These are phyloP conservation scores for Ellobius talpinus DNA, from an alignment of 2,113 vertebrate genomes.

Conservation along the genomic window DNA sequence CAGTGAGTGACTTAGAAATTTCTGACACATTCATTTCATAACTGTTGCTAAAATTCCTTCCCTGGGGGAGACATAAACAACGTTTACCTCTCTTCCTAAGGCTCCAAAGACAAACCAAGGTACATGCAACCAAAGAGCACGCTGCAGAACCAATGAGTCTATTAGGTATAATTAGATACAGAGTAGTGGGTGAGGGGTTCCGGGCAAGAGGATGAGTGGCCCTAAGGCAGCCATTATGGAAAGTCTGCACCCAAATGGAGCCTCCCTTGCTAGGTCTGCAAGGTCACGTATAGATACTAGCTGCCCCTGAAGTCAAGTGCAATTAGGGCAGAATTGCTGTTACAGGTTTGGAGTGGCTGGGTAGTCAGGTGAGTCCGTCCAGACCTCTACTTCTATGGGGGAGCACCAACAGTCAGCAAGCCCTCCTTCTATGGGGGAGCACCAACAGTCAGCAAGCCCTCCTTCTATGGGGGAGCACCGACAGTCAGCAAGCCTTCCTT, in stretches of 20 bases:
- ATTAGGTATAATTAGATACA: background rate
- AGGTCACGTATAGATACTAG: background rate
- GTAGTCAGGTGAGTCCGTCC: background rate
- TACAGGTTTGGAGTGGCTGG: background rate
- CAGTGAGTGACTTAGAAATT: slow-evolving; percentile 2
- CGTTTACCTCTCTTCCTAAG: background rate
- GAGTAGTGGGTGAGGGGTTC: background rate
- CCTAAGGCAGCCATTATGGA: too few relatives aligned
- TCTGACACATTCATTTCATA: background rate
- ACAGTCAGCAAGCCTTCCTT: background rate
- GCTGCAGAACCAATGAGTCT: background rate
- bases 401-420: background rate
- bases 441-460: too few relatives aligned
- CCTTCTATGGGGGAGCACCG: too few relatives aligned
- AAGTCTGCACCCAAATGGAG: background rate
- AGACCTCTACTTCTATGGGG: too few relatives aligned
- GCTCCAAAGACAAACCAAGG: background rate
- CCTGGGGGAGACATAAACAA: background rate
- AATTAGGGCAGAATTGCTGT: background rate
- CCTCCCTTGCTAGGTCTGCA: background rate
- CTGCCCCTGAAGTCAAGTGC: background rate
- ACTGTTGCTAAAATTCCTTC: background rate
- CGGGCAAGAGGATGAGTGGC: background rate
- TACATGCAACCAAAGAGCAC: background rate
- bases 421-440: too few relatives aligned